phyloP scores from a whole-genome alignment of 2,888 invertebrate genomes.

The Onthophagus sagittarius region DNA sequence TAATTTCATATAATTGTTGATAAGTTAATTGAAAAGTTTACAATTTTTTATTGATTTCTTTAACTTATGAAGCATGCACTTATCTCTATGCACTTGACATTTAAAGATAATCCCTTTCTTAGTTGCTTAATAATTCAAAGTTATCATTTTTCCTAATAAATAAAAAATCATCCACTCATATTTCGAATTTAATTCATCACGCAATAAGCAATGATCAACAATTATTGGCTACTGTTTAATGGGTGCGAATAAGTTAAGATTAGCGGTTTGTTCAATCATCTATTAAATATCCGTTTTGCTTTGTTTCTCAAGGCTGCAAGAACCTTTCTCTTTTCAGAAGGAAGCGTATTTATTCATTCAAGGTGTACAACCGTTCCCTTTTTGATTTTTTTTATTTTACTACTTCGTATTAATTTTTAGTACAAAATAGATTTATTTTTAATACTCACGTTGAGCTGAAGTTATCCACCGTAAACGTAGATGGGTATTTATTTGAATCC shows the following conservation, averaged over 20 bases:
- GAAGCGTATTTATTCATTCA: neutral
- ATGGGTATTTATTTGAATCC: constrained; percentile 39
- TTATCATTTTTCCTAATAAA: no score
- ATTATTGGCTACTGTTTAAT: neutral
- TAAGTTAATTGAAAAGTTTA: no score
- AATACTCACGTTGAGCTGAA: constrained; percentile 47
- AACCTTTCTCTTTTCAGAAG: neutral
- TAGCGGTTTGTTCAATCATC: neutral
- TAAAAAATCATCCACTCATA: no score
- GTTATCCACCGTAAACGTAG: constrained; percentile 43
- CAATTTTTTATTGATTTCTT: no score
- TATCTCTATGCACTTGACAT: no score
- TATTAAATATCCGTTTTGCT: neutral
- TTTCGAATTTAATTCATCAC: no score
- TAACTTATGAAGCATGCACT: no score
- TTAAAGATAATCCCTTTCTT: no score
- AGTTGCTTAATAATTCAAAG: no score
- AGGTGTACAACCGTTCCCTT: neutral
- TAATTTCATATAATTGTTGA: no score
- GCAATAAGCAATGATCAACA: neutral
- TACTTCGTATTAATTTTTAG: neutral
- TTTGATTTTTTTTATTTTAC: neutral
- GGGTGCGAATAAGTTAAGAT: neutral
- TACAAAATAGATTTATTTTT: neutral
- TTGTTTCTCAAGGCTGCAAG: neutral